Evolutionary conservation across 2,888 invertebrate genomes (phyloP), one percentile per base, ranked within the genome.

Genomic region (Gastrophysa polygoni): DNA sequence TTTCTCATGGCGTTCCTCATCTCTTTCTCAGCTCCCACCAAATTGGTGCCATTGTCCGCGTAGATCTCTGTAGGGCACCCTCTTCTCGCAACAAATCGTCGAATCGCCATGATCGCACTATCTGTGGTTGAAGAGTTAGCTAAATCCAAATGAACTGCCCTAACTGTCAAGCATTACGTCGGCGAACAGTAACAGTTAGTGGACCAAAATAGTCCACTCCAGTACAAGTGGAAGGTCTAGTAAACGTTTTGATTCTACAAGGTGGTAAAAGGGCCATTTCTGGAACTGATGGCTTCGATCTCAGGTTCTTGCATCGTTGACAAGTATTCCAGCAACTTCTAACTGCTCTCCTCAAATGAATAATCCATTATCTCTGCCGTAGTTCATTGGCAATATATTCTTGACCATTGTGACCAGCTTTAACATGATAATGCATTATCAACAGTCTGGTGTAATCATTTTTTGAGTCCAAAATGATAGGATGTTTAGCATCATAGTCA

Each of bases 21-120:
- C 10, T 32, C 29, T 32, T 55, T 46, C 10, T 55, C n/a, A 7
- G 43, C 55, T n/a, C 55, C 55, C 6, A 55, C 55, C 21, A 55
- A 18, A 20, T 55, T 55, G 6, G 44, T 44, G 17, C 55, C 17
- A 34, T 55, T 55, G 17, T 55, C 44, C 7, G 43, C 14, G n/a
- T 44, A 34, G 21, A 38, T 43, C 17, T 18, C 17, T 16, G 44
- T 1, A 1, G 44, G 43, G 8, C 17, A 18, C 1, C 43, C 44
- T 43, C 44, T 17, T 55, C 55, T 11, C n/a, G 55, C 55, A 7
- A 51, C 17, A 5, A 61, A 61, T 32, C 24, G 48, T 24, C 47
- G 29, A 43, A 46, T 32, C 29, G 29, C 29, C 29, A 32, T 32
- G 10, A 32, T 32, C 1, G 29, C 29, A 8, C 24, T 24, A 24